A percentile compares a stretch with the other conserved stretches of the same genome.
Conservation (phyloP, 2,888 invertebrate species). For the Homarus gammarus region DNA sequence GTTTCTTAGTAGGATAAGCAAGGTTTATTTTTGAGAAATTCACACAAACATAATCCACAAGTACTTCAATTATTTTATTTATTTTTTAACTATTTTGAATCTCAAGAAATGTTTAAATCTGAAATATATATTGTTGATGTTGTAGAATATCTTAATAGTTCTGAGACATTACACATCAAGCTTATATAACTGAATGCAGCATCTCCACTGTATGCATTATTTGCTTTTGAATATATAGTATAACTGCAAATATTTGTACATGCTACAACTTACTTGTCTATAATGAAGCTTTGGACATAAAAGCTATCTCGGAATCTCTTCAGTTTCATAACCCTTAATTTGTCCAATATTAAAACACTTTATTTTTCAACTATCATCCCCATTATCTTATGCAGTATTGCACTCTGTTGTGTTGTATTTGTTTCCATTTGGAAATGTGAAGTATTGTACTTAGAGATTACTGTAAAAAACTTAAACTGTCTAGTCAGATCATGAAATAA, state of each 20-base stretch:
- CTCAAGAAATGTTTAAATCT: constrained; percentile 13
- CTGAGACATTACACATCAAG: neutral
- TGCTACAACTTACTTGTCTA: constrained; percentile 12
- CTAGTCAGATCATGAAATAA: constrained; percentile 60
- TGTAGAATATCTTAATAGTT: constrained; percentile 6
- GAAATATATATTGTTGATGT: constrained; percentile 19
- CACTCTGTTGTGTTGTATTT: constrained; percentile 24
- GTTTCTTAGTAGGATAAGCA: neutral
- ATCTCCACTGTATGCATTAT: constrained; percentile 2
- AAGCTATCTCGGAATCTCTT: neutral
- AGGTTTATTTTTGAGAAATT: constrained; percentile 4
- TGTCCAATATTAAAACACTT: neutral
- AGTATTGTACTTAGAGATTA: constrained; percentile 49
- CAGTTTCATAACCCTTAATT: neutral
- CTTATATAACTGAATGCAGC: neutral
- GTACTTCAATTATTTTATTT: neutral
- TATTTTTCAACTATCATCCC: neutral
- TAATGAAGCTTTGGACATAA: constrained; percentile 8
- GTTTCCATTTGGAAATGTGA: constrained; percentile 28
- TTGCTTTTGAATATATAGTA: neutral
- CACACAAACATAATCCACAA: neutral
- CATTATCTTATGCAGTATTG: constrained; percentile 27
- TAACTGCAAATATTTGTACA: constrained; percentile 9
- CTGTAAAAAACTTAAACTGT: constrained; percentile 43
- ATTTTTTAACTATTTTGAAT: neutral